Conservation (phyloP, 2,113 vertebrate species). For the Pygoscelis adeliae region DNA sequence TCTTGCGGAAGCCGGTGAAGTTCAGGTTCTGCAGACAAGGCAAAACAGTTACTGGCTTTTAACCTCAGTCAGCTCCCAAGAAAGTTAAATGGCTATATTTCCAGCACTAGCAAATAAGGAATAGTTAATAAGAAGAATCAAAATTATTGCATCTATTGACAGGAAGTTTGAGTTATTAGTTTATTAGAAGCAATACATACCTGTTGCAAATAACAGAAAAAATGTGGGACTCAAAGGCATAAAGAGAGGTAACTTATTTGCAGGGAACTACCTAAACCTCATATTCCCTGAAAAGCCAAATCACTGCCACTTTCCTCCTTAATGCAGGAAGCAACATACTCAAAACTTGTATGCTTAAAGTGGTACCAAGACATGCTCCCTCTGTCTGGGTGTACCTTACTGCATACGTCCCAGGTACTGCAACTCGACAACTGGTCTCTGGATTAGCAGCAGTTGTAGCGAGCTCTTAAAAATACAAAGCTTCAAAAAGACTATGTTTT, state of each 20-base stretch:
- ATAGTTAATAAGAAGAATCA: neutral
- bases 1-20: constrained; percentile 98
- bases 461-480: neutral
- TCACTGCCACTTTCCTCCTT: neutral
- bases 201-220: neutral
- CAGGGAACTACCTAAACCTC: neutral
- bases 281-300: neutral
- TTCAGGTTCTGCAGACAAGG: constrained; percentile 89
- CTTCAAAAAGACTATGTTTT: neutral
- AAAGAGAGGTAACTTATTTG: neutral
- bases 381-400: neutral
- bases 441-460: neutral
- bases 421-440: neutral
- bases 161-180: neutral
- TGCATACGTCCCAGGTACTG: accelerated
- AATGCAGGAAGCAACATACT: neutral
- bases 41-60: neutral
- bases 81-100: neutral
- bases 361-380: neutral
- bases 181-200: neutral
- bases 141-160: neutral
- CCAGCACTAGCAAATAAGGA: neutral
- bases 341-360: neutral
- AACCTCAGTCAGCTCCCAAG: neutral
- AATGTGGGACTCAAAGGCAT: neutral